Conservation (phyloP, 2,888 invertebrate genomes). For the Lypha dubia region DNA sequence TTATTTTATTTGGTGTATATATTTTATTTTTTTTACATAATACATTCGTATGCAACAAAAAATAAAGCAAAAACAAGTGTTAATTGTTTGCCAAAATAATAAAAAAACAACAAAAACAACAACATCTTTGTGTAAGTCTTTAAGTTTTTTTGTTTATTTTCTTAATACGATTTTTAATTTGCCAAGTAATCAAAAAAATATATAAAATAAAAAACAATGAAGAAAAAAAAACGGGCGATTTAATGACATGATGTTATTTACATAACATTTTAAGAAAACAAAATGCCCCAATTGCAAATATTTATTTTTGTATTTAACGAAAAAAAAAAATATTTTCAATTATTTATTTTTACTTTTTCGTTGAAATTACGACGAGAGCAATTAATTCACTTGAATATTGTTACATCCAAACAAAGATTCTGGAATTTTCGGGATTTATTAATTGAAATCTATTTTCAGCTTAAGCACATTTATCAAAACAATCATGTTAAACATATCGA, state of each 20-base stretch:
- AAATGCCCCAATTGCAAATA: slow-evolving; percentile 20
- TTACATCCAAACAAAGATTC: no score
- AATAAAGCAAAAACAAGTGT: slow-evolving; percentile 58
- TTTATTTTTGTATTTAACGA: neutral
- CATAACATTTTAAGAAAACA: slow-evolving; percentile 57
- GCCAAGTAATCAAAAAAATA: slow-evolving; percentile 59
- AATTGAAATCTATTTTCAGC: no score
- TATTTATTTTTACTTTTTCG: neutral
- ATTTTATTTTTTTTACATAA: slow-evolving; percentile 48
- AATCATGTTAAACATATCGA: no score
- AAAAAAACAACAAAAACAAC: slow-evolving; percentile 31
- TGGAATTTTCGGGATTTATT: no score
- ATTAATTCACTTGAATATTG: no score
- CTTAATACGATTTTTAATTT: slow-evolving; percentile 58
- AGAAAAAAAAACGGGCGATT: slow-evolving; percentile 50
- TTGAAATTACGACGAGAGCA: neutral
- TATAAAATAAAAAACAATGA: neutral
- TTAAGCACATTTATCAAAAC: no score
- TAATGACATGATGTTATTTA: slow-evolving; percentile 62
- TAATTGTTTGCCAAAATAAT: slow-evolving; percentile 71
- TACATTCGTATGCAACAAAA: slow-evolving; percentile 56
- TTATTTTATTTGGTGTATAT: slow-evolving; percentile 58
- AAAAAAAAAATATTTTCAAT: neutral
- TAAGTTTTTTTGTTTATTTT: slow-evolving; percentile 33
- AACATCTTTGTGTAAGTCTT: slow-evolving; percentile 52